Base-by-base conservation (phyloP, 1,140 invertebrate species). In the Rhagoletis zephyria region DNA sequence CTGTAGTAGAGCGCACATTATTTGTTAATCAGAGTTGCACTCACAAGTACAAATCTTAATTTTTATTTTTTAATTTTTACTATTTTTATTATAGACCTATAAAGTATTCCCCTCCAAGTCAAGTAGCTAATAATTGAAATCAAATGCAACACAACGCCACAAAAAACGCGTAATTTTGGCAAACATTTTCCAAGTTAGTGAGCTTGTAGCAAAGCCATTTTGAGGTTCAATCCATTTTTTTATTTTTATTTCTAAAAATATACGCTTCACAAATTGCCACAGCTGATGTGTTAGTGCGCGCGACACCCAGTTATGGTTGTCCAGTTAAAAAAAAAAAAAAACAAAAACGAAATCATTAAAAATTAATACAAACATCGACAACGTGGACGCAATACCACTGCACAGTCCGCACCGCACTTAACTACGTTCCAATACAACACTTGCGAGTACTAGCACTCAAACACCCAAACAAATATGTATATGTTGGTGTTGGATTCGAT, bases 281-380 rank as follows among this genome's bases (percentile, higher is more conserved):
- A 14, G 4, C 42, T 74, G 45, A 74, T 14, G 67, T 45, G 40
- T 19, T 67, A 9, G 64, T 14, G 67, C 67, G 67, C 67, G 67
- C 67, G 14, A 16, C 16, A 48, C 67, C 70, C 30, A 30, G 48
- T 42, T 5, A 48, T 16, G 48, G 16, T 63, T 63, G 70, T 74
- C 45, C 70, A 74, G 12, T 51, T 48, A 74, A 74, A 74, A 74
- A 48, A 45, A 48, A 48, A 74, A n/a, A 74, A 45, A 67, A 40
- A 40, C 7, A 67, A 67, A 56, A 81, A 30, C 30, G 30, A 81
- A 81, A 6, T 81, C 48, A 30, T 45, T 45, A 77, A 30, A 30
- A 30, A 30, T 30, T 30, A 30, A 30, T 30, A 30, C 30, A 30
- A 30, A 56, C 51, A n/a, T 81, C 74, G n/a, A 3, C 74, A 19